Base-by-base conservation (phyloP, 2,113 vertebrate species). In the Arothron firmamentum region DNA sequence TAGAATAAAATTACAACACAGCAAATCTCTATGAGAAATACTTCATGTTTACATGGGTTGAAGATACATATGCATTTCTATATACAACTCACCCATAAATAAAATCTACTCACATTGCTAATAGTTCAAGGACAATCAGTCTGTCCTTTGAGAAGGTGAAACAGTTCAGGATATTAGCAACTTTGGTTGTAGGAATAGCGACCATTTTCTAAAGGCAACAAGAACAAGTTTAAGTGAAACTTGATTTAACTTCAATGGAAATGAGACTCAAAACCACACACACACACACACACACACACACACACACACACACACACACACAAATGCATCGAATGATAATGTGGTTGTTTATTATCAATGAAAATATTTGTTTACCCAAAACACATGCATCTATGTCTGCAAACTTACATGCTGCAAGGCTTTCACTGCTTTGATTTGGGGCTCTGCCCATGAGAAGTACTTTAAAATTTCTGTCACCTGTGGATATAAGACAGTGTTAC, bases 111-210 rank as follows among this genome's bases (percentile, higher is more conserved):
- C 88, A 99, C 97, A 96, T 90, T 73, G 97, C 97, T 74, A 99
- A 87, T 19, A 95, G 87, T 83, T 99, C 97, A 82, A 99, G 89
- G 56, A 97, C 96, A 61, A 93, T 62, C 55, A 99, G 90, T 78
- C 94, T 94, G 85, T 99, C 97, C 81, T 97, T 99, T 68, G 94
- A 96, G 80, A 98, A 99, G 7, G 97, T 98, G 79, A 99, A 98
- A 74, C 94, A 96, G 69, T 96, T 98, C 77, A 99, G 92, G 72
- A 99, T 98, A 71, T 95, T 98, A 78, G 95, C 94, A 65, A 95
- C 94, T 91, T 99, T 96, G 56, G 93, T 93, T 75, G 96, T 95
- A 0, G 94, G 93, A 70, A 99, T 93, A 59, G 97, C 96, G 56
- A 99, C 96, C 94, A 99, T 98, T 97, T 99, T 99, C 97, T 99